These are phyloP conservation scores for Euleptes europaea DNA, from an alignment of 2,113 vertebrate species.

Conservation along the genomic window DNA sequence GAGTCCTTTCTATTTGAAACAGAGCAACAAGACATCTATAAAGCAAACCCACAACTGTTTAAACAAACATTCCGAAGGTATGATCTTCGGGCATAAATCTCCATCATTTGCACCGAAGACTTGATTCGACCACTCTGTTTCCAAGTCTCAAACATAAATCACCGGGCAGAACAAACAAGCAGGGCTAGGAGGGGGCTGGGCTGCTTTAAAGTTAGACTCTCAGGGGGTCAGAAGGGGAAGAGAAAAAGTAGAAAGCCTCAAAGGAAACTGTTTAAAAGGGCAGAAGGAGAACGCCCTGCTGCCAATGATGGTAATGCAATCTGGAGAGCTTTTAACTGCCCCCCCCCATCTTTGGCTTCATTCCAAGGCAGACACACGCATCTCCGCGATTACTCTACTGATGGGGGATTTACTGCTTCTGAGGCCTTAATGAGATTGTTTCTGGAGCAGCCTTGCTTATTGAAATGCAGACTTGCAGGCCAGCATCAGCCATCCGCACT, in stretches of 20 bases:
- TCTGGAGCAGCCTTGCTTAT: conserved; percentile 22
- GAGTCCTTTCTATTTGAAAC: neutral
- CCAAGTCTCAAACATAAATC: neutral
- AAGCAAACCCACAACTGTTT: neutral
- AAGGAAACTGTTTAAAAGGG: conserved; percentile 44
- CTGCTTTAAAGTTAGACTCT: conserved; percentile 1
- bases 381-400: conserved; percentile 21
- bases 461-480: conserved; percentile 2
- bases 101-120: neutral
- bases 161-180: neutral
- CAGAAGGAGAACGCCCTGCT: neutral
- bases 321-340: conserved; percentile 35
- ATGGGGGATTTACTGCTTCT: conserved; percentile 12
- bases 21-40: neutral
- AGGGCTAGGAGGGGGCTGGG: neutral
- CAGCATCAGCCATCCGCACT: neutral
- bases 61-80: neutral
- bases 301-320: neutral
- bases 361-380: conserved; percentile 37
- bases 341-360: conserved; percentile 28
- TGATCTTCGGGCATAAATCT: neutral
- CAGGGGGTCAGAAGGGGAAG: neutral
- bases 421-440: conserved; percentile 24
- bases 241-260: conserved; percentile 44
- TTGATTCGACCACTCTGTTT: neutral